phyloP scores from a whole-genome alignment of 1,140 invertebrate genomes.

The Agraylea sexmaculata region DNA sequence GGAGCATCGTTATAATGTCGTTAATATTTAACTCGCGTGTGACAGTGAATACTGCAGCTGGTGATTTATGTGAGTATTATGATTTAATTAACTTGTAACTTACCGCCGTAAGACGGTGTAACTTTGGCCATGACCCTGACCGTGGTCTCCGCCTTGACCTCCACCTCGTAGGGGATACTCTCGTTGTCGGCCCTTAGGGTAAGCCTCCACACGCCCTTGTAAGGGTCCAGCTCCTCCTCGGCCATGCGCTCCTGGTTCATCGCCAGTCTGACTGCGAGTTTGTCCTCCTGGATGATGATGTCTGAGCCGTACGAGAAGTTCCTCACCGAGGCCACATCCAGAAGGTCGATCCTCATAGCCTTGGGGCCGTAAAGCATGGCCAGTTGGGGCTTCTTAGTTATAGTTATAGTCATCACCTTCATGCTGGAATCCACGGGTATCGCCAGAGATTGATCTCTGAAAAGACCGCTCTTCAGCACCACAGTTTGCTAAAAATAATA shows the following conservation, averaged over 20 bases:
- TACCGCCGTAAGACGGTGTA: conserved; percentile 6
- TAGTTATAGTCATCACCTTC: conserved; percentile 27
- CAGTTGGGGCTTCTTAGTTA: conserved; percentile 32
- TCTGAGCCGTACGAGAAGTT: conserved; percentile 28
- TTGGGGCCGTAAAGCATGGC: conserved; percentile 34
- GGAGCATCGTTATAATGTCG: too few relatives aligned
- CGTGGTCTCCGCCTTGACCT: conserved; percentile 13
- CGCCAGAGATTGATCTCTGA: conserved; percentile 27
- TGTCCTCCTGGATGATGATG: conserved; percentile 22
- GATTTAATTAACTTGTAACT: too few relatives aligned
- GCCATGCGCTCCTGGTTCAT: conserved; percentile 9
- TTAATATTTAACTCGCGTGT: too few relatives aligned
- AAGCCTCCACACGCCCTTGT: conserved; percentile 16
- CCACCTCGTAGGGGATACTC: conserved; percentile 9
- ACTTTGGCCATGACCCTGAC: conserved; percentile 15
- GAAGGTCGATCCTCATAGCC: conserved; percentile 32
- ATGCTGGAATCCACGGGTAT: conserved; percentile 35
- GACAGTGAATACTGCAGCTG: too few relatives aligned
- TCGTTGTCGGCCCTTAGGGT: conserved; percentile 9
- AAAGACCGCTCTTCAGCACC: conserved; percentile 27
- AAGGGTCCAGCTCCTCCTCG: conserved; percentile 9
- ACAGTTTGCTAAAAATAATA: conserved; percentile 22
- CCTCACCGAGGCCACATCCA: conserved; percentile 29
- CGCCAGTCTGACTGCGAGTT: conserved; percentile 27
- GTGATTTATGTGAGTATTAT: too few relatives aligned